A percentile compares a stretch with the other conserved stretches of the same genome.
phyloP scores from a whole-genome alignment of 2,797 vertebrate species.

The Labeo calbasu region DNA sequence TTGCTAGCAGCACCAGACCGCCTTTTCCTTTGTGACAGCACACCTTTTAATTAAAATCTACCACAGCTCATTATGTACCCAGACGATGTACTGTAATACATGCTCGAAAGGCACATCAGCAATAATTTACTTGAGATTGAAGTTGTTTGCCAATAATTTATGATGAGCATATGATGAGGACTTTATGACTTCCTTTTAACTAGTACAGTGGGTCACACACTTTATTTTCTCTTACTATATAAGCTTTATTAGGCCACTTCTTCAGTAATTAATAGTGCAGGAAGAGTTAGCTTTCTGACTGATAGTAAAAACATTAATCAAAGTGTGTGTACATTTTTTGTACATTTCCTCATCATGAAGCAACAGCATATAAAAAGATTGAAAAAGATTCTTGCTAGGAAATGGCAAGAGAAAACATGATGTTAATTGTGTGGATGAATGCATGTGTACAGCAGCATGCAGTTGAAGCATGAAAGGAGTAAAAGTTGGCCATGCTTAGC shows the following conservation, averaged over 20 bases:
- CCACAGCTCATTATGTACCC: not conserved
- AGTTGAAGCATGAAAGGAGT: not conserved
- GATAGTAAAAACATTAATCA: not conserved
- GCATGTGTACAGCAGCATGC: constrained; percentile 6
- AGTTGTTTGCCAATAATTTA: not conserved
- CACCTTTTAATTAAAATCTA: not conserved
- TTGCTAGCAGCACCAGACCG: constrained; percentile 1
- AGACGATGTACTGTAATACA: not conserved
- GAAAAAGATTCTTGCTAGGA: not conserved
- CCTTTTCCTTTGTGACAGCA: constrained; percentile 1
- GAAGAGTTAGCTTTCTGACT: not conserved
- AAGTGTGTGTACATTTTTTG: not conserved
- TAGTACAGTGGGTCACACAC: not conserved
- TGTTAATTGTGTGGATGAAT: not conserved
- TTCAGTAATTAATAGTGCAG: too few species aligned
- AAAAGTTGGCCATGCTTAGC: not conserved
- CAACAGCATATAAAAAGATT: not conserved
- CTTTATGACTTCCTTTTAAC: not conserved
- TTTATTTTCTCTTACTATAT: not conserved
- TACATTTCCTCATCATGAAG: not conserved
- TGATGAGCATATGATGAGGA: not conserved
- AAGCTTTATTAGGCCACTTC: not conserved
- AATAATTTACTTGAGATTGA: not conserved
- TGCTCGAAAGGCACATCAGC: not conserved
- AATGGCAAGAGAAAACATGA: not conserved